Conservation (phyloP, 2,888 invertebrate genomes). For the Incurvaria masculella region DNA sequence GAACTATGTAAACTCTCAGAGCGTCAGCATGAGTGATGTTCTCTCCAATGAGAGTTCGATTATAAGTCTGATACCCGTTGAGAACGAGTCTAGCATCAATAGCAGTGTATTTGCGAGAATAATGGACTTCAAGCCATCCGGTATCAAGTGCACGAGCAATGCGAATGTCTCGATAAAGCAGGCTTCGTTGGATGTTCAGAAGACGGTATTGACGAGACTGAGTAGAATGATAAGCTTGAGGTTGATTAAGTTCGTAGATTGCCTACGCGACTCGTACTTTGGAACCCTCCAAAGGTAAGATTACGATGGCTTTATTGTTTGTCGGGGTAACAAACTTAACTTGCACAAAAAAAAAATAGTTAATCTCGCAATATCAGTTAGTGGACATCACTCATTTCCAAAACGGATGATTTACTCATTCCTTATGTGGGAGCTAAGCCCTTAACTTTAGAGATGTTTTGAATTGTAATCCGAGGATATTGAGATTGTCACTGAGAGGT, state of each 20-base stretch:
- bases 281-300: slow-evolving; percentile 75
- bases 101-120: slow-evolving; percentile 2
- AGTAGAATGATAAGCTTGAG: slow-evolving; percentile 76
- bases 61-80: slow-evolving; percentile 26
- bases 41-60: slow-evolving; percentile 14
- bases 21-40: background rate
- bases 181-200: slow-evolving; percentile 72
- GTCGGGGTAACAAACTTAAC: background rate
- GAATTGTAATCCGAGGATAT: no score
- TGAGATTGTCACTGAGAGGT: no score
- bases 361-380: background rate
- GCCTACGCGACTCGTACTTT: slow-evolving; percentile 77
- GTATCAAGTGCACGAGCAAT: slow-evolving; percentile 21
- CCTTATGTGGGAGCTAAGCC: no score
- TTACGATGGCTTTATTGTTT: background rate
- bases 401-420: no score
- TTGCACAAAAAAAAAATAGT: background rate
- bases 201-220: slow-evolving; percentile 68
- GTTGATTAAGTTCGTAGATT: slow-evolving; percentile 75
- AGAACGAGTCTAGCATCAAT: slow-evolving; percentile 26
- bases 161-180: slow-evolving; percentile 41
- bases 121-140: slow-evolving; percentile 1
- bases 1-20: background rate
- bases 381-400: no score
- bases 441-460: no score